Evolutionary conservation across 2,888 invertebrate genomes (phyloP).

Genomic region (Trichogramma evanescens): DNA sequence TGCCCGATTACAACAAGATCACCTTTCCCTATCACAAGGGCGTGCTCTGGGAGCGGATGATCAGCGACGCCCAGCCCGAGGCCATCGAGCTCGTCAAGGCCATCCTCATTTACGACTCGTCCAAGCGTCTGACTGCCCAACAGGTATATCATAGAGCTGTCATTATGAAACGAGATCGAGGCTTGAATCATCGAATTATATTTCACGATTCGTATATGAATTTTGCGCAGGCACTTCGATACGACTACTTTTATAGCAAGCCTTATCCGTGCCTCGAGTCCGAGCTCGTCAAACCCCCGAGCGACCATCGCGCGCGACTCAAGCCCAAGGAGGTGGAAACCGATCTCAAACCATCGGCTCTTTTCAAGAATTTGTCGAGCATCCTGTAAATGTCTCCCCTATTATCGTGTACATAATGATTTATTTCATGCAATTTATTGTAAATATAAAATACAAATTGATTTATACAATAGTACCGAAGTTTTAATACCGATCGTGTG

Average conservation of each 20-base stretch:
- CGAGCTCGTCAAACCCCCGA: constrained; percentile 62
- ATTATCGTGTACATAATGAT: too few relatives aligned
- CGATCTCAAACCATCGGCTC: constrained; percentile 28
- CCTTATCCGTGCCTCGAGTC: constrained; percentile 60
- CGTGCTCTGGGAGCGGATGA: constrained; percentile 68
- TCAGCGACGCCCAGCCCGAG: constrained; percentile 69
- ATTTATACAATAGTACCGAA: too few relatives aligned
- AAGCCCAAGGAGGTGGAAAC: constrained; percentile 37
- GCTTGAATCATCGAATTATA: constrained; percentile 13
- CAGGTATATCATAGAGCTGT: constrained; percentile 49
- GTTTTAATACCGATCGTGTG: too few relatives aligned
- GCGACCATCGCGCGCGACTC: constrained; percentile 36
- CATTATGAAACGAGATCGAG: background rate
- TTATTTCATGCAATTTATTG: too few relatives aligned
- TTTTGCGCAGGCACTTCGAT: constrained; percentile 61
- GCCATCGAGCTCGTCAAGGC: constrained; percentile 69
- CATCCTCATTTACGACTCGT: constrained; percentile 74
- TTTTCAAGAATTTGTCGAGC: constrained; percentile 36
- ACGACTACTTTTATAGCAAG: constrained; percentile 64
- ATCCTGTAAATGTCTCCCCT: constrained; percentile 11
- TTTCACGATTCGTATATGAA: constrained; percentile 6
- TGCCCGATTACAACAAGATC: constrained; percentile 95
- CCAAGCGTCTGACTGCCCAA: constrained; percentile 66
- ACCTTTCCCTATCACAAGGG: constrained; percentile 76
- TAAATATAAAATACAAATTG: too few relatives aligned